These are phyloP conservation scores for Microdon myrmicae DNA, from an alignment of 2,888 invertebrate genomes.

Conservation along the genomic window DNA sequence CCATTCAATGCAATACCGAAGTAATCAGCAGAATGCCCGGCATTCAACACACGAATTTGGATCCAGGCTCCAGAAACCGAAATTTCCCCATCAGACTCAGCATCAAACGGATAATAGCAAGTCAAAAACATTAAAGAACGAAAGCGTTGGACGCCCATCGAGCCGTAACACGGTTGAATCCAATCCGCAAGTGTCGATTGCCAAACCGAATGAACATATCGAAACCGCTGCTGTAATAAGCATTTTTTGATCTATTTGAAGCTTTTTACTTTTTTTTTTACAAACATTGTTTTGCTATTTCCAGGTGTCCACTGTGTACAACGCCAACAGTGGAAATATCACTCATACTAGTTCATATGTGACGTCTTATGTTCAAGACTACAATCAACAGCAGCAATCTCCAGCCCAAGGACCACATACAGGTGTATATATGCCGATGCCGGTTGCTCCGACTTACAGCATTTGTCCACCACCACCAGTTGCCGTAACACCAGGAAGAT, in stretches of 20 bases:
- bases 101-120: conserved; percentile 11
- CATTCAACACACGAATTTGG: too few relatives aligned
- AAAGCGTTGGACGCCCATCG: conserved; percentile 9
- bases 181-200: conserved; percentile 9
- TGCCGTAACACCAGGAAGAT: conserved; percentile 39
- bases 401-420: conserved; percentile 33
- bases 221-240: too few relatives aligned
- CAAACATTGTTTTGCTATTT: too few relatives aligned
- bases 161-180: conserved; percentile 14
- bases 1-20: too few relatives aligned
- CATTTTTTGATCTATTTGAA: too few relatives aligned
- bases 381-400: conserved; percentile 37
- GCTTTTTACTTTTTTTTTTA: too few relatives aligned
- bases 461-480: conserved; percentile 53
- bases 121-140: neutral
- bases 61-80: too few relatives aligned
- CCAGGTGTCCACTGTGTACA: conserved; percentile 49
- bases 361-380: conserved; percentile 42
- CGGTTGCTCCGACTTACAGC: conserved; percentile 54
- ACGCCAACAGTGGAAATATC: conserved; percentile 35
- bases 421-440: conserved; percentile 54
- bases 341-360: conserved; percentile 36
- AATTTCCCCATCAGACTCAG: too few relatives aligned
- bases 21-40: too few relatives aligned
- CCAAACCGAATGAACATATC: too few relatives aligned